Evolutionary conservation across 2,113 vertebrate genomes (phyloP), one percentile per base, ranked within the genome.

Genomic region (Dunckerocampus dactyliophorus): DNA sequence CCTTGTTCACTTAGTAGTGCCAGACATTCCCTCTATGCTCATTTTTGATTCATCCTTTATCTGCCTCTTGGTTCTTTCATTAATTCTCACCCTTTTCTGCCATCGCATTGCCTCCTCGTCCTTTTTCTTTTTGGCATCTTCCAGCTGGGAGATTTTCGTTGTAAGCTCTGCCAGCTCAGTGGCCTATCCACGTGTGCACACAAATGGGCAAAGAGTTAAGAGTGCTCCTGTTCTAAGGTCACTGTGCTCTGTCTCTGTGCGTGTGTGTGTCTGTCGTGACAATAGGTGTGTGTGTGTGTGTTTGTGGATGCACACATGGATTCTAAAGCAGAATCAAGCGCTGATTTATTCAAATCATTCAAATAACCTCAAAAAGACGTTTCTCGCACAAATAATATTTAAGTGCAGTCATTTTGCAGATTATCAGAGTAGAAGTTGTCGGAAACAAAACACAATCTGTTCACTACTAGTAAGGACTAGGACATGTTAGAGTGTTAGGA

Each of bases 121-220:
- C 67, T 98, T 98, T 89, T 92, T 96, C 89, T 94, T 92, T 75
- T 94, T 92, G 60, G 95, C 93, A 58, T 94, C 83, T 75, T 98
- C 96, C 85, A 98, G 87, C 72, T 94, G 92, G 0, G 89, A 92
- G 82, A 98, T 98, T 79, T 93, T 91, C 71, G 90, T 86, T 75
- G 95, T 97, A 83, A 98, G 90, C 63, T 95, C 93, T 46, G 93
- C 90, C 89, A 98, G 92, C 84, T 98, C 96, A 81, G 92, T 85
- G 74, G 95, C 92, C 96, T 98, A 68, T 63, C 61, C 74, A 72
- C 17, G 76, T 69, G 66, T 37, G 52, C 71, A 82, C 73, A 84
- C 72, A 75, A 80, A 82, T 69, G 75, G 65, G 68, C 59, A 77
- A 59, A 63, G 59, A 74, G 75, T 79, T 81, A 77, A 71, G 63